Percentiles rank a stretch among this genome's conserved stretches.
Evolutionary conservation across 92 coral and sea anemone species (phyloP).

Genomic region (Ricordea florida): DNA sequence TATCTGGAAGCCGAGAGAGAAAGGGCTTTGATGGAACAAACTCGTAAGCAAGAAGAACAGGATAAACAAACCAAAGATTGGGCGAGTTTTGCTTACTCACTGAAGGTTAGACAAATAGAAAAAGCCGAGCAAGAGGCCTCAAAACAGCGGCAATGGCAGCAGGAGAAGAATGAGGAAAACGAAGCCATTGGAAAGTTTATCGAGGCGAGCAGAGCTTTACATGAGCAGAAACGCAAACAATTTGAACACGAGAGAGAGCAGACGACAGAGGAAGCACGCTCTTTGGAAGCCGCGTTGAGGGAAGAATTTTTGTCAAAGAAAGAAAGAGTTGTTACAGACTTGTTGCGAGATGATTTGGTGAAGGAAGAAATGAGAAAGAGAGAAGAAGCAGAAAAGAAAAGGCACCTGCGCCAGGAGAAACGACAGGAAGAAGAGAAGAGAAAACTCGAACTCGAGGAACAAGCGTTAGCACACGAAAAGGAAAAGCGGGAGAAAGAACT

Average conservation of each 20-base stretch:
- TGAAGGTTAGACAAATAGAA: conserved; percentile 41
- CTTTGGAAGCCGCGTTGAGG: conserved; percentile 37
- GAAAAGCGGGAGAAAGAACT: conserved; percentile 51
- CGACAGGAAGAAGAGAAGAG: conserved; percentile 42
- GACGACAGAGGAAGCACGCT: conserved; percentile 45
- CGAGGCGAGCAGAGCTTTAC: conserved; percentile 7
- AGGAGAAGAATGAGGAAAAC: conserved; percentile 56
- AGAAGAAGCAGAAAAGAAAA: conserved; percentile 42
- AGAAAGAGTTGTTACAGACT: conserved; percentile 46
- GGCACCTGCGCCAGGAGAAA: conserved; percentile 24
- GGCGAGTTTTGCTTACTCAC: conserved; percentile 28
- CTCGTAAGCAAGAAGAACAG: conserved; percentile 24
- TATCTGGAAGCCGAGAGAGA: conserved; percentile 13
- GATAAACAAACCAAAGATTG: conserved; percentile 38
- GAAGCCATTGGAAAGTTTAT: conserved; percentile 39
- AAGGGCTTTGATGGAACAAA: conserved; percentile 18
- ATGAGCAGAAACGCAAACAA: conserved; percentile 10
- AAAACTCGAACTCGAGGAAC: conserved; percentile 53
- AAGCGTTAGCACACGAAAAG: conserved; percentile 48
- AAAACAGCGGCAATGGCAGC: conserved; percentile 51
- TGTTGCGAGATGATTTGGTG: conserved; percentile 25
- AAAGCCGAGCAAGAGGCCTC: conserved; percentile 32
- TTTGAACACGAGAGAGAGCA: conserved; percentile 42
- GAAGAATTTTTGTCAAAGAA: conserved; percentile 41
- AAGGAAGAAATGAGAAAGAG: conserved; percentile 50